Evolutionary conservation across 2,888 invertebrate species (phyloP).

Genomic region (Amphipyra tragopoginis): DNA sequence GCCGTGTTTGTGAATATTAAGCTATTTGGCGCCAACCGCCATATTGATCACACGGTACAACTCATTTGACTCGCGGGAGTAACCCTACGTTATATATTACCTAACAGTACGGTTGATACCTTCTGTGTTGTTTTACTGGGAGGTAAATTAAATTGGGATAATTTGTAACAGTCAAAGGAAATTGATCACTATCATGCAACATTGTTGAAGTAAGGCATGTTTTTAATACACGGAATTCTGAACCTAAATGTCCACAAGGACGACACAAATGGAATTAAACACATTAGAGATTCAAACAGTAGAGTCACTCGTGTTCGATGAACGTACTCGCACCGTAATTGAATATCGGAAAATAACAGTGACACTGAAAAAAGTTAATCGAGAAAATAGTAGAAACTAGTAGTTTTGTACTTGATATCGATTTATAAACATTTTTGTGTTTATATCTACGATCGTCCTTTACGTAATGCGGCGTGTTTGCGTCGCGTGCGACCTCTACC

Average conservation of each 20-base stretch:
- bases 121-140: not conserved
- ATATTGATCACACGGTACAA: conserved; percentile 38
- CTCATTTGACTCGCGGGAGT: conserved; percentile 16
- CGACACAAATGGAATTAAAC: conserved; percentile 20
- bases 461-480: conserved; percentile 60
- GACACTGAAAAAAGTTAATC: conserved; percentile 38
- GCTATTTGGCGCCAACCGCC: conserved; percentile 28
- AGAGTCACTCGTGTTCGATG: conserved; percentile 21
- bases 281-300: conserved; percentile 31
- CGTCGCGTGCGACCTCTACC: conserved; percentile 56
- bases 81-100: conserved; percentile 14
- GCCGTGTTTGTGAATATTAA: conserved; percentile 20
- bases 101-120: not conserved
- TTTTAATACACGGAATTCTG: conserved; percentile 5
- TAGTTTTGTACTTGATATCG: conserved; percentile 31
- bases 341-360: conserved; percentile 36
- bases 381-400: conserved; percentile 32
- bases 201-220: conserved; percentile 2
- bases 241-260: conserved; percentile 7
- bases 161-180: conserved; percentile 20
- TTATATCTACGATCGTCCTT: conserved; percentile 55
- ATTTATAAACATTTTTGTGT: conserved; percentile 50
- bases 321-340: conserved; percentile 23
- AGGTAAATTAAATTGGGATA: conserved; percentile 15
- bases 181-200: conserved; percentile 10